phyloP scores from a whole-genome alignment of 2,797 vertebrate genomes.

The Enteromius treurensis region DNA sequence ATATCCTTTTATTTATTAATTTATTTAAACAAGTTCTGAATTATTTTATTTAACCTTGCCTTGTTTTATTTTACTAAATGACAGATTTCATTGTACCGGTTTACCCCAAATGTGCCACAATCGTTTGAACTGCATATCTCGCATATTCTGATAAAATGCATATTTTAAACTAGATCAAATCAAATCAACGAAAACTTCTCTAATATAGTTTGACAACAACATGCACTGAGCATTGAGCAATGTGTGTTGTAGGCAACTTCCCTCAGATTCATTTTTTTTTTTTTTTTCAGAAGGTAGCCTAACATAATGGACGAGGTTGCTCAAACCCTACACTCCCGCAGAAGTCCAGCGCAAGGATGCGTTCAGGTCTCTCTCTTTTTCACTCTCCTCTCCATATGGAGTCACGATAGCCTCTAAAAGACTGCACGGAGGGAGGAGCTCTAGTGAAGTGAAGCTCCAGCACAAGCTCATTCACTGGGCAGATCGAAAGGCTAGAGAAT shows the following conservation, averaged over 20 bases:
- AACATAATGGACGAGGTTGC: not conserved
- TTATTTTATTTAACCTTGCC: not conserved
- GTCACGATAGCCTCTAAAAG: not conserved
- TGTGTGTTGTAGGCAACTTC: not conserved
- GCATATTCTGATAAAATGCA: not conserved
- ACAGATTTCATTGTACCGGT: not conserved
- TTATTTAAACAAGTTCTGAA: not conserved
- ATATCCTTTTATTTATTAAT: not conserved
- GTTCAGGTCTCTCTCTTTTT: slow-evolving; percentile 22
- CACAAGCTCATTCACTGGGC: slow-evolving; percentile 27
- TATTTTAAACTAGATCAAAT: not conserved
- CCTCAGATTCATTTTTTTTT: not conserved
- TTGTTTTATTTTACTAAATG: not conserved
- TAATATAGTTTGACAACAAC: not conserved
- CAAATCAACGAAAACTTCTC: not conserved
- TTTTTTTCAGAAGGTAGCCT: not conserved
- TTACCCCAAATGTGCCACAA: not conserved
- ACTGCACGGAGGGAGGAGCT: slow-evolving; percentile 53
- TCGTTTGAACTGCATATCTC: not conserved
- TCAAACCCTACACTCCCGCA: not conserved
- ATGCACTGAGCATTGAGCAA: not conserved
- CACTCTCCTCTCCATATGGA: slow-evolving; percentile 4
- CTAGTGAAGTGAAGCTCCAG: slow-evolving; percentile 23
- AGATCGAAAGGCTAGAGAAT: slow-evolving; percentile 10
- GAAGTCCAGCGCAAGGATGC: slow-evolving; percentile 19